phyloP scores from a whole-genome alignment of 2,888 invertebrate species.

The Amiota minor region DNA sequence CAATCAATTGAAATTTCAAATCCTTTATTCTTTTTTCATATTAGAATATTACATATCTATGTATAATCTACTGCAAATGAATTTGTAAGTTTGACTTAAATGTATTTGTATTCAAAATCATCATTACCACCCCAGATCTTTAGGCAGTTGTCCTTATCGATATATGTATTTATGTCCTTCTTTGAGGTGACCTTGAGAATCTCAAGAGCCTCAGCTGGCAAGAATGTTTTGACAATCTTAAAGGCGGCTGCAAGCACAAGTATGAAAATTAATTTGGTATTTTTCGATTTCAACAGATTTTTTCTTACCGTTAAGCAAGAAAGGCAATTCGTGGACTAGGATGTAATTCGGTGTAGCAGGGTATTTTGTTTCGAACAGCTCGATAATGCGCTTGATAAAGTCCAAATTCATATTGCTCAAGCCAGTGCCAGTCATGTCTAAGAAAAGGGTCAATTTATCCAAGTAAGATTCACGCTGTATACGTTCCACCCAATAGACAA shows the following conservation, averaged over 20 bases:
- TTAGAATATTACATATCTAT: too few species aligned
- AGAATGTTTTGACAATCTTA: slow-evolving; percentile 88
- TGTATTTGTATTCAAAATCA: slow-evolving; percentile 78
- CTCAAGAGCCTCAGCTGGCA: slow-evolving; percentile 90
- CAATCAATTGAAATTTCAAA: too few species aligned
- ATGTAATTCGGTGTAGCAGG: slow-evolving; percentile 91
- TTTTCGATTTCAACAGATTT: slow-evolving; percentile 3
- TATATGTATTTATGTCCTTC: slow-evolving; percentile 82
- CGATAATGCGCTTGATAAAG: slow-evolving; percentile 87
- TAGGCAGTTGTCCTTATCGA: slow-evolving; percentile 83
- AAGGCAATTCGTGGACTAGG: slow-evolving; percentile 93
- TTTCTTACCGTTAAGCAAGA: slow-evolving; percentile 86
- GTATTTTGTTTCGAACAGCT: slow-evolving; percentile 89
- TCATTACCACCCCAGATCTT: slow-evolving; percentile 87
- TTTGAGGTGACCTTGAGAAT: slow-evolving; percentile 89
- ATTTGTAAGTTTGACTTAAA: background rate
- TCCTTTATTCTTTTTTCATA: too few species aligned
- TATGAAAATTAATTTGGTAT: background rate
- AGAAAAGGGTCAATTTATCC: slow-evolving; percentile 86
- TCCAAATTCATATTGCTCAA: slow-evolving; percentile 93
- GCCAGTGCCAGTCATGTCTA: slow-evolving; percentile 92
- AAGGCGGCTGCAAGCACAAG: slow-evolving; percentile 82
- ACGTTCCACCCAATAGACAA: slow-evolving; percentile 83
- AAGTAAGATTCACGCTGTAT: slow-evolving; percentile 80
- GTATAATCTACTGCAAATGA: too few species aligned